Evolutionary conservation across 2,113 vertebrate species (phyloP).

Genomic region (Balaenoptera acutorostrata): DNA sequence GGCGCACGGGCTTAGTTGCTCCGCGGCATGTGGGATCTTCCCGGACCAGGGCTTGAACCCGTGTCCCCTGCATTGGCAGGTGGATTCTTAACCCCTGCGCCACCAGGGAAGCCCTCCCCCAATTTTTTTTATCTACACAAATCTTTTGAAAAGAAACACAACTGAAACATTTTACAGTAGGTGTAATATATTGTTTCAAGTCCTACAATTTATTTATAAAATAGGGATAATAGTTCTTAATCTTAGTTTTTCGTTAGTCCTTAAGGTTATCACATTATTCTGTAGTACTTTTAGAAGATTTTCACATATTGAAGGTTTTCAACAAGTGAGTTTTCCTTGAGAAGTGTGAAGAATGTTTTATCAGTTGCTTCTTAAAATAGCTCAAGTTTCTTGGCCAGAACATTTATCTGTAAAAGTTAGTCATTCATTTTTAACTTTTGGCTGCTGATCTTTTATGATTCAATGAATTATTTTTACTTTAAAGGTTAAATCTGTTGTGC

Average conservation of each 20-base stretch:
- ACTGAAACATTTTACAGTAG: not conserved
- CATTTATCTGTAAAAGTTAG: conserved; percentile 69
- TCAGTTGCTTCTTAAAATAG: conserved; percentile 70
- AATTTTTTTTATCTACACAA: not conserved
- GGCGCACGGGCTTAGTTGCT: too few relatives aligned
- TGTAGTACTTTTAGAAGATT: conserved; percentile 27
- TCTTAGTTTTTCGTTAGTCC: not conserved
- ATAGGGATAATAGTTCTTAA: not conserved
- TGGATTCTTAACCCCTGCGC: too few relatives aligned
- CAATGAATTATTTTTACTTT: conserved; percentile 66
- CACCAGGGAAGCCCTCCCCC: too few relatives aligned
- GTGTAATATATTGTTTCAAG: not conserved
- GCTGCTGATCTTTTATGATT: conserved; percentile 62
- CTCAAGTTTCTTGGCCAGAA: conserved; percentile 62
- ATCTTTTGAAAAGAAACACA: not conserved
- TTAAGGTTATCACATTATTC: conserved; percentile 34
- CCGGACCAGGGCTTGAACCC: too few relatives aligned
- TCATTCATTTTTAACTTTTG: conserved; percentile 66
- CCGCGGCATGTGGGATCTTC: too few relatives aligned
- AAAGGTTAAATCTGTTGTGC: conserved; percentile 67
- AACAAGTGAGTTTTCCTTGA: conserved; percentile 55
- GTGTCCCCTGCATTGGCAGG: too few relatives aligned
- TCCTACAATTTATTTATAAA: not conserved
- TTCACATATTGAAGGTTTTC: conserved; percentile 55
- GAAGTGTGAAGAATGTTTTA: conserved; percentile 65